These are phyloP conservation scores for Saccopteryx bilineata DNA, from an alignment of 2,113 vertebrate species.

Conservation along the genomic window DNA sequence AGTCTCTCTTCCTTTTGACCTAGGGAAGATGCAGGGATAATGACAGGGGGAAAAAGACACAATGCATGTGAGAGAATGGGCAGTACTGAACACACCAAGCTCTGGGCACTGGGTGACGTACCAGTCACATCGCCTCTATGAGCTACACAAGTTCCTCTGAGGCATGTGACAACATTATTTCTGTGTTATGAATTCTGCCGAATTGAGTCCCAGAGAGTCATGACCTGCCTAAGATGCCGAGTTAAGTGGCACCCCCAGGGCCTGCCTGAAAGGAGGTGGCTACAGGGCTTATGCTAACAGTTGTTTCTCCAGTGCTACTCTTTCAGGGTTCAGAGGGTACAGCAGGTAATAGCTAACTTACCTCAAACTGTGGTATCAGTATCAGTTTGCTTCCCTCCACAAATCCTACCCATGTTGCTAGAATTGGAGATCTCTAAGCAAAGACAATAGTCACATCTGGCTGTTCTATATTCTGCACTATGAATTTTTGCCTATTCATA, in stretches of 20 bases:
- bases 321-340: not conserved
- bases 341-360: not conserved
- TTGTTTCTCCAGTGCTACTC: not conserved
- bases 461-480: fast-evolving
- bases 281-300: not conserved
- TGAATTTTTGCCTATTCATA: not conserved
- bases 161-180: not conserved
- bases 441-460: not conserved
- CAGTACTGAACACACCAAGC: fast-evolving
- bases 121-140: fast-evolving
- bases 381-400: not conserved
- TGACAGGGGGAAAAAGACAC: slow-evolving; percentile 6
- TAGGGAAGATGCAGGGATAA: slow-evolving; percentile 82
- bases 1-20: slow-evolving; percentile 93
- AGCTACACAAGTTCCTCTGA: not conserved
- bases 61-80: not conserved
- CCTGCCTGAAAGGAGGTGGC: no score
- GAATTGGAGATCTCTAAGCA: not conserved
- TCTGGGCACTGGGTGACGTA: fast-evolving
- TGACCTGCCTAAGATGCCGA: fast-evolving
- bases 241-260: fast-evolving
- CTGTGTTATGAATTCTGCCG: not conserved
- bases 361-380: not conserved
- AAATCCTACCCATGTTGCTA: not conserved
- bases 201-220: not conserved